Percentiles rank a stretch among this genome's conserved stretches.
These are phyloP conservation scores for Microchirus variegatus DNA, from an alignment of 2,797 vertebrate species.

Conservation along the genomic window DNA sequence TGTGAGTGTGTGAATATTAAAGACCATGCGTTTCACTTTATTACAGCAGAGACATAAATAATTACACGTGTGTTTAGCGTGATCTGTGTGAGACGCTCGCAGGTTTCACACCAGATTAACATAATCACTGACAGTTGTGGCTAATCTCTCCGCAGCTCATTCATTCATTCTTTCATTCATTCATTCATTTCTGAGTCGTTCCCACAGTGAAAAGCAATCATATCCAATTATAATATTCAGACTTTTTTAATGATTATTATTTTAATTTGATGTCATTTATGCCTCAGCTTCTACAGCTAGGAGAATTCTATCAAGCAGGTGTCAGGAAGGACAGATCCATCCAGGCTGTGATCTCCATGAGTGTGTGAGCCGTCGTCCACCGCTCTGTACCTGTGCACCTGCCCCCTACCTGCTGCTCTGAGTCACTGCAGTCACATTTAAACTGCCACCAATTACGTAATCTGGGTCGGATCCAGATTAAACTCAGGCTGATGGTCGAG, in stretches of 20 bases:
- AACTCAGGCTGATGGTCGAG: too few species aligned
- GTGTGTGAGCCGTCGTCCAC: not conserved
- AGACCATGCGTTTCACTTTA: too few species aligned
- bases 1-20: too few species aligned
- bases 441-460: too few species aligned
- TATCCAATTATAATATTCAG: too few species aligned
- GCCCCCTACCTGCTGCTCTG: conserved; percentile 27
- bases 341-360: conserved; percentile 25
- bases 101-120: conserved; percentile 40
- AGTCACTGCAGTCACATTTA: not conserved
- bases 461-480: too few species aligned
- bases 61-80: too few species aligned
- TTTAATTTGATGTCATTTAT: conserved; percentile 22
- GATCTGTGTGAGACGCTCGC: not conserved
- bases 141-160: conserved; percentile 29
- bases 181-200: conserved; percentile 21
- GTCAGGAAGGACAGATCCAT: conserved; percentile 44
- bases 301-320: conserved; percentile 56
- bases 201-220: conserved; percentile 47
- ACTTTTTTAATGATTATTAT: conserved; percentile 19
- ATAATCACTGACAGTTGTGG: conserved; percentile 49
- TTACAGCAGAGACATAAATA: too few species aligned
- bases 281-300: conserved; percentile 10
- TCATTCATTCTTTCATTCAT: conserved; percentile 37
- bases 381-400: conserved; percentile 2